Evolutionary conservation across 1,140 invertebrate genomes (phyloP).

Genomic region (Zophobas morio): DNA sequence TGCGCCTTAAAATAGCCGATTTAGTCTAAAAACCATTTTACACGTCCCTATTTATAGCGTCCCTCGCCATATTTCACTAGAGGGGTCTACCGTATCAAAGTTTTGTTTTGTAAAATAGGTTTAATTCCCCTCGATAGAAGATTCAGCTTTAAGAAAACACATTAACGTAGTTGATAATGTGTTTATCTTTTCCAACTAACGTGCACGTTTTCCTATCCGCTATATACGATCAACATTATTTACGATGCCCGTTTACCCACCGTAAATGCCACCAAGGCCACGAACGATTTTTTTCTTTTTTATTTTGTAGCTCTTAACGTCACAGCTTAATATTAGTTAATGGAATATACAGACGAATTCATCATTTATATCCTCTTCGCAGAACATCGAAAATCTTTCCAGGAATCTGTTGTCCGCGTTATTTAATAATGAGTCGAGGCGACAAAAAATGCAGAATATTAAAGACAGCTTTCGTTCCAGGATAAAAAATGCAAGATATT

Average conservation of each 20-base stretch:
- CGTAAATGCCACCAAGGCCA: neutral
- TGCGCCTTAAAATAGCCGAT: constrained; percentile 14
- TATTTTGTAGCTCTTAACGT: neutral
- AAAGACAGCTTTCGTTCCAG: neutral
- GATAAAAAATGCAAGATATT: constrained; percentile 16
- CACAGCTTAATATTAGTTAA: neutral
- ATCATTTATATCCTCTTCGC: too few relatives aligned
- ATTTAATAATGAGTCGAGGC: too few relatives aligned
- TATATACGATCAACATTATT: constrained; percentile 28
- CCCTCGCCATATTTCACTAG: constrained; percentile 14
- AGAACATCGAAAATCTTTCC: too few relatives aligned
- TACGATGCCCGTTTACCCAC: constrained; percentile 3
- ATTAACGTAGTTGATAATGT: constrained; percentile 39
- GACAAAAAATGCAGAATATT: too few relatives aligned
- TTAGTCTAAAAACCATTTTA: constrained; percentile 22
- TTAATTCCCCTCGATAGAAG: constrained; percentile 38
- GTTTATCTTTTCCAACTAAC: constrained; percentile 39
- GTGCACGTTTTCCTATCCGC: constrained; percentile 20
- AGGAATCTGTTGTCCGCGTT: too few relatives aligned
- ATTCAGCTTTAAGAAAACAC: constrained; percentile 40
- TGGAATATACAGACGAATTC: too few relatives aligned
- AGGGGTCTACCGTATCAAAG: constrained; percentile 29
- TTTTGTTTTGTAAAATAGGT: constrained; percentile 41
- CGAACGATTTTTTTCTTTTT: constrained; percentile 11
- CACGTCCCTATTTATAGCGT: constrained; percentile 21